Percentiles rank a stretch among this genome's conserved stretches.
Evolutionary conservation across 1,140 invertebrate genomes (phyloP).

Genomic region (Chymomyza costata): DNA sequence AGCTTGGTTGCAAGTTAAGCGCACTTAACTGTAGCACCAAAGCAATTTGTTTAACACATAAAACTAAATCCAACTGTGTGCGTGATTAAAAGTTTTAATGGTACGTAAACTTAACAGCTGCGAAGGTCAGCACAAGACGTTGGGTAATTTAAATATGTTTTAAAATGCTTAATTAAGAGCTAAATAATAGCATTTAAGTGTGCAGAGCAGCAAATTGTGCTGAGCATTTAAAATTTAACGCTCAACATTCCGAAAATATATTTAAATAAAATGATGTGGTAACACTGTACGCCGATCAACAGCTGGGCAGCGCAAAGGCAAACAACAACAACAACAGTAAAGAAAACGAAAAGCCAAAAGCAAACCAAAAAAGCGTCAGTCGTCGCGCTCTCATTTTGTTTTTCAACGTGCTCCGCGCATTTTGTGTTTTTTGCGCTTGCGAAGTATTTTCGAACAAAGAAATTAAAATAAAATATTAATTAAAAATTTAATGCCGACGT

Average conservation of each 20-base stretch:
- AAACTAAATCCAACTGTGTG: conserved; percentile 46
- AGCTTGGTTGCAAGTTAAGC: conserved; percentile 9
- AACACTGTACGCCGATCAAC: conserved; percentile 30
- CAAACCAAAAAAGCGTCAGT: no score
- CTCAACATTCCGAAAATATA: conserved; percentile 8
- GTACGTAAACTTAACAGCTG: conserved; percentile 41
- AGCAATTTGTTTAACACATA: conserved; percentile 26
- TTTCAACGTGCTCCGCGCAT: conserved; percentile 50
- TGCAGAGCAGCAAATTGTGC: conserved; percentile 1
- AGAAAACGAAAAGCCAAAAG: conserved; percentile 20
- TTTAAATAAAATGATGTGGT: conserved; percentile 8
- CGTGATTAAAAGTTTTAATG: conserved; percentile 48
- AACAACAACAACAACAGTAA: conserved; percentile 4
- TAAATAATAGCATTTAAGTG: no score
- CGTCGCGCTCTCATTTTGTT: conserved; percentile 26
- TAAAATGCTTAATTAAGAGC: no score
- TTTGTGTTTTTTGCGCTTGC: conserved; percentile 20
- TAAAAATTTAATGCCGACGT: conserved; percentile 5
- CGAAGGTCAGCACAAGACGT: conserved; percentile 49
- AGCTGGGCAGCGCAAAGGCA: conserved; percentile 24
- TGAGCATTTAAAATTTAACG: conserved; percentile 12
- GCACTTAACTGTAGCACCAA: conserved; percentile 4
- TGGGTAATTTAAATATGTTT: no score
- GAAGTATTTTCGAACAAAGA: conserved; percentile 2
- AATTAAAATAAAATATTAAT: conserved; percentile 30